A percentile compares a stretch with the other conserved stretches of the same genome.
Evolutionary conservation across 2,113 vertebrate genomes (phyloP).

Genomic region (Calidris pygmaea): DNA sequence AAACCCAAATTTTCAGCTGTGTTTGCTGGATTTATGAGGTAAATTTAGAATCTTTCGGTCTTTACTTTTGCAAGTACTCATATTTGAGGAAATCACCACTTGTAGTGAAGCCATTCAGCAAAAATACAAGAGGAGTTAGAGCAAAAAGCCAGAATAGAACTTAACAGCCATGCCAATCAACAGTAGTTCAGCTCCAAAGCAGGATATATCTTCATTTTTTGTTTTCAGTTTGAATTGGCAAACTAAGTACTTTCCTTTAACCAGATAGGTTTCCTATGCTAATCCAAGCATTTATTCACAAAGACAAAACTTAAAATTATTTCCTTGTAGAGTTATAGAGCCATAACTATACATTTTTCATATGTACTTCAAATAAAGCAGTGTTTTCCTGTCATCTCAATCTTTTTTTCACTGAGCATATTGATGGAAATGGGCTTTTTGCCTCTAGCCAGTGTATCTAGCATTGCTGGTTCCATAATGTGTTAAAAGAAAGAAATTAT

Average conservation of each 20-base stretch:
- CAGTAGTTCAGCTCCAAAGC: not conserved
- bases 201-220: not conserved
- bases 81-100: not conserved
- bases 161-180: not conserved
- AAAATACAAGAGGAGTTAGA: not conserved
- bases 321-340: not conserved
- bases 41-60: fast-evolving
- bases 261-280: not conserved
- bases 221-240: not conserved
- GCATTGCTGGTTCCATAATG: not conserved
- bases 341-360: not conserved
- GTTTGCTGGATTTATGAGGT: not conserved
- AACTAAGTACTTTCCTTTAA: not conserved
- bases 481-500: not conserved
- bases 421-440: not conserved
- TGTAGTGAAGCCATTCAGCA: not conserved
- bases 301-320: not conserved
- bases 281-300: not conserved
- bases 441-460: not conserved
- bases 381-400: not conserved
- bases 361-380: not conserved
- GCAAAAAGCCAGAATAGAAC: not conserved
- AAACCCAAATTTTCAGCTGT: not conserved
- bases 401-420: not conserved
- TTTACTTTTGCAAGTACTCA: not conserved